Evolutionary conservation across 2,113 vertebrate genomes (phyloP).

Genomic region (Nansenia antarctica): DNA sequence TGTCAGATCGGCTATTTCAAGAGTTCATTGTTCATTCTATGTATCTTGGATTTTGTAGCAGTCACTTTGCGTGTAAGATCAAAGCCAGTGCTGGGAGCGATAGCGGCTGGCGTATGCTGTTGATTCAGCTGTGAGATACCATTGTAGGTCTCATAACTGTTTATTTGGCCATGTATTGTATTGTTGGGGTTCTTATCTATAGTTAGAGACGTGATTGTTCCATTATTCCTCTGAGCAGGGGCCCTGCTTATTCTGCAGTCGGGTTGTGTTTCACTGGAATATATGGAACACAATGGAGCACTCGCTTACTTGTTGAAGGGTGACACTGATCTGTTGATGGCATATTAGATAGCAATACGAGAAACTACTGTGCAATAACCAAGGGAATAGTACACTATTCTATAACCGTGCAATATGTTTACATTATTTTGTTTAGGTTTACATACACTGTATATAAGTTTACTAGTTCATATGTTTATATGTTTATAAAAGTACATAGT

Average conservation of each 20-base stretch:
- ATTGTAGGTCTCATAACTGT: constrained; percentile 70
- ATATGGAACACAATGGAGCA: constrained; percentile 62
- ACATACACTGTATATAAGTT: too few species aligned
- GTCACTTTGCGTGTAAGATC: constrained; percentile 53
- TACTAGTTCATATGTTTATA: too few species aligned
- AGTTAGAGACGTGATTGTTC: constrained; percentile 64
- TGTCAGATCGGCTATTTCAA: constrained; percentile 57
- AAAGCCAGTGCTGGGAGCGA: constrained; percentile 51
- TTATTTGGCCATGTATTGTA: constrained; percentile 75
- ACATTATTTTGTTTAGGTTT: too few species aligned
- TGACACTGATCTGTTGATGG: constrained; percentile 65
- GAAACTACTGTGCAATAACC: too few species aligned
- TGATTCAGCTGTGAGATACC: constrained; percentile 72
- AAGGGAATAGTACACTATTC: too few species aligned
- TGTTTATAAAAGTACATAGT: too few species aligned
- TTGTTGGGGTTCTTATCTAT: constrained; percentile 70
- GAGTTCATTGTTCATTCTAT: constrained; percentile 49
- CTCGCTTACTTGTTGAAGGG: constrained; percentile 64
- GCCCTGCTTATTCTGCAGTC: constrained; percentile 41
- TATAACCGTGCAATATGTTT: too few species aligned
- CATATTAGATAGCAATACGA: constrained; percentile 35
- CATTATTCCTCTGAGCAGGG: constrained; percentile 53
- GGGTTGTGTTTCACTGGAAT: constrained; percentile 59
- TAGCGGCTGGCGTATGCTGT: constrained; percentile 61
- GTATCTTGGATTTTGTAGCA: constrained; percentile 53